Conservation (phyloP, 2,113 vertebrate genomes). For the Trichechus manatus region DNA sequence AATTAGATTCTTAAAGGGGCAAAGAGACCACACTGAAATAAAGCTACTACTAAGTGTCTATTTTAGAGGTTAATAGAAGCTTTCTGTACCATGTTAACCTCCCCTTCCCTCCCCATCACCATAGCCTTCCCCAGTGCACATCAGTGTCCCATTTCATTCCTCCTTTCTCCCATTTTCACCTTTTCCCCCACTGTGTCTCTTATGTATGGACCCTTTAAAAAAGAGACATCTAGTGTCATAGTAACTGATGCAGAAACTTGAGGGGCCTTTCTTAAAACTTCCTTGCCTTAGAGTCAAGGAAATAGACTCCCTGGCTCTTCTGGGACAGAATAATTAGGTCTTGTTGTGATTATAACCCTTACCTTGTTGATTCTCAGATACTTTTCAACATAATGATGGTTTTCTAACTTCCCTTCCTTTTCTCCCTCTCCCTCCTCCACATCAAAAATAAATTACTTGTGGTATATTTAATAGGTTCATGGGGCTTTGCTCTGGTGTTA, state of each 20-base stretch:
- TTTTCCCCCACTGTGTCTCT: not conserved
- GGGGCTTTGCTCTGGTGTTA: conserved; percentile 48
- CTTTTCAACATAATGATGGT: conserved; percentile 59
- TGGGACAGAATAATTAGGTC: not conserved
- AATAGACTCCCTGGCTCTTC: not conserved
- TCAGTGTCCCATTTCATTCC: not conserved
- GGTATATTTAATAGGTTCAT: conserved; percentile 73
- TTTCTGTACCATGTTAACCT: not conserved
- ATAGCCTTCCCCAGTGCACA: not conserved
- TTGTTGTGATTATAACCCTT: not conserved
- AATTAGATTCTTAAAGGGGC: not conserved
- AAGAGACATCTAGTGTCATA: not conserved
- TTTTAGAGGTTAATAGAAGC: not conserved
- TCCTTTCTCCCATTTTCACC: not conserved
- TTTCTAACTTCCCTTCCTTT: conserved; percentile 58
- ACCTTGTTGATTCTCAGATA: conserved; percentile 37
- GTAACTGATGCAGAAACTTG: not conserved
- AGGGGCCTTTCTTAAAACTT: not conserved
- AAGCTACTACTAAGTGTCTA: not conserved
- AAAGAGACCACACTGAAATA: not conserved
- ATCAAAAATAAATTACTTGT: conserved; percentile 72
- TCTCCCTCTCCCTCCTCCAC: conserved; percentile 35
- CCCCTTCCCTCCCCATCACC: not conserved
- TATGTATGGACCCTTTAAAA: not conserved
- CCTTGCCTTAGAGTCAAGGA: not conserved